Evolutionary conservation across 2,113 vertebrate genomes (phyloP), one percentile per base, ranked within the genome.

Genomic region (Syrrhaptes paradoxus): DNA sequence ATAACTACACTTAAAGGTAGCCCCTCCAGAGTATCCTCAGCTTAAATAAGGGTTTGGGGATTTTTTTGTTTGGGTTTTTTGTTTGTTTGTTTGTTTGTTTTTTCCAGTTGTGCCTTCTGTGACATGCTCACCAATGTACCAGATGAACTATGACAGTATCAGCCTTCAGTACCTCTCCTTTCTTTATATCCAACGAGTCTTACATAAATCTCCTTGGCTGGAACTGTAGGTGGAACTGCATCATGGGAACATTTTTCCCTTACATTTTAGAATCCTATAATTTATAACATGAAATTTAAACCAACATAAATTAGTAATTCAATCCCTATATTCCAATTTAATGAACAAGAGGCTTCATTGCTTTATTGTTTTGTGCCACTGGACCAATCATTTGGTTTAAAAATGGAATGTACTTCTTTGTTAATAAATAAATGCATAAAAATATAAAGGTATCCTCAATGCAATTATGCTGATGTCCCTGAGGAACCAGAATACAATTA

Each of bases 351-450:
- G 86, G 87, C 95, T 98, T 97, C 93, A 89, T 81, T 97, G 87
- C 96, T 93, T 98, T 97, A 98, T 98, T 98, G 97, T 98, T 98
- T 96, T 98, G 98, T 98, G 98, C 98, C 96, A 97, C 94, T 97
- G 98, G 98, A 98, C 97, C 95, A 96, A 94, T 97, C 91, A 46
- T 97, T 97, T 95, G 83, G 85, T 96, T 89, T 96, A 91, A 90
- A 97, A 94, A 97, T 77, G 96, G 95, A 97, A 98, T 94, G 88
- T 95, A 97, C 63, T 93, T 97, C 94, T 97, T 97, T 94, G 91
- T 98, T 98, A 98, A 98, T 98, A 98, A 98, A 97, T 97, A 98
- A 98, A 95, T 94, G 96, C 85, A 97, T 95, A 96, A 89, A 97
- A 93, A 96, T 91, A 86, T 97, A 96, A 97, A 97, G 97, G 91